Conservation (phyloP, 1,140 invertebrate genomes). For the Drosophila eugracilis region DNA sequence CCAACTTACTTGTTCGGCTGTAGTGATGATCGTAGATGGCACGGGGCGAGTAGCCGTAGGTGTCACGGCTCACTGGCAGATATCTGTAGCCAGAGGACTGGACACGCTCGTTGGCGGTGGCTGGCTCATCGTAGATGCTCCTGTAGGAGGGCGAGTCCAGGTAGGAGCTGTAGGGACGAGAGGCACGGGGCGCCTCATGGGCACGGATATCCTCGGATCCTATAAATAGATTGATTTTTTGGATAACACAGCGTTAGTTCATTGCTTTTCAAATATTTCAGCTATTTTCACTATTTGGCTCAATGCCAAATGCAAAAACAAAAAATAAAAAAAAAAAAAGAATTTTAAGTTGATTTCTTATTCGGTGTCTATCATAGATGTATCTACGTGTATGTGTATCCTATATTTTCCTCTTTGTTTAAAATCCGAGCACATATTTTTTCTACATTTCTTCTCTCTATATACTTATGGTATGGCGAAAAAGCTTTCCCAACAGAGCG, state of each 20-base stretch:
- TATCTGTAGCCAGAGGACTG: constrained; percentile 94
- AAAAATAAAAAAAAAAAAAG: too few species aligned
- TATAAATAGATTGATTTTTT: constrained; percentile 83
- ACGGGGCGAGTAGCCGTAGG: constrained; percentile 94
- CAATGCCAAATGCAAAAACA: constrained; percentile 49
- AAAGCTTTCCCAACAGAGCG: constrained; percentile 51
- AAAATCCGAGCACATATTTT: constrained; percentile 68
- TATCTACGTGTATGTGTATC: constrained; percentile 25
- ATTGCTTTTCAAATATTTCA: constrained; percentile 60
- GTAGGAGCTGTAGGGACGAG: constrained; percentile 86
- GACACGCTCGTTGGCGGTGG: constrained; percentile 92
- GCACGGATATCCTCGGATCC: constrained; percentile 95
- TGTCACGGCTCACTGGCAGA: constrained; percentile 93
- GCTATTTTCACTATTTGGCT: constrained; percentile 72
- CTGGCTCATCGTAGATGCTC: constrained; percentile 93
- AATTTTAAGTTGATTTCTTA: constrained; percentile 70
- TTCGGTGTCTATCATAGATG: constrained; percentile 54
- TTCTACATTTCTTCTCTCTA: constrained; percentile 70
- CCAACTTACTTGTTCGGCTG: constrained; percentile 92
- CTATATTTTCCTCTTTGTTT: constrained; percentile 67
- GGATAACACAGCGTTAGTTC: constrained; percentile 49
- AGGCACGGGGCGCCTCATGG: constrained; percentile 87
- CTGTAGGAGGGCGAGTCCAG: constrained; percentile 87
- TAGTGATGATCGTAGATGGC: constrained; percentile 94
- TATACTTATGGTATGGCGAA: constrained; percentile 26